These are phyloP conservation scores for Popillia japonica DNA, from an alignment of 1,140 invertebrate genomes.

Conservation along the genomic window DNA sequence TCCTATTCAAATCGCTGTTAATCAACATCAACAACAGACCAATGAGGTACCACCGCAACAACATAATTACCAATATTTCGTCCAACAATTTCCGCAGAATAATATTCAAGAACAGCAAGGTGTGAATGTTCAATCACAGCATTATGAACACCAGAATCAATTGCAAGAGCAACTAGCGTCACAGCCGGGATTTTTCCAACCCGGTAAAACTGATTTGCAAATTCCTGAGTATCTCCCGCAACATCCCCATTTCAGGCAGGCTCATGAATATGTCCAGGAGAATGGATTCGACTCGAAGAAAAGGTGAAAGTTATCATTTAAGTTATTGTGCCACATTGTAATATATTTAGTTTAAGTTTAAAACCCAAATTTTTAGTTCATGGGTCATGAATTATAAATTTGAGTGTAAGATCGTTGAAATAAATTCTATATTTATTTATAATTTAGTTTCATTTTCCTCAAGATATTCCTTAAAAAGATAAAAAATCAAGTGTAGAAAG, in stretches of 20 bases:
- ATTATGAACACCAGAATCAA: neutral
- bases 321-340: neutral
- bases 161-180: neutral
- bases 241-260: conserved; percentile 40
- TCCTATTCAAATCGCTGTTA: conserved; percentile 6
- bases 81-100: conserved; percentile 1
- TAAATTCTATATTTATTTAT: conserved; percentile 18
- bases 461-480: neutral
- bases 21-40: neutral
- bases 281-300: neutral
- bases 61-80: conserved; percentile 22
- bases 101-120: conserved; percentile 28
- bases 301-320: neutral
- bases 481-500: neutral
- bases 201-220: conserved; percentile 41
- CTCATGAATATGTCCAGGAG: neutral
- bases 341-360: too few relatives aligned
- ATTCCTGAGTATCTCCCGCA: conserved; percentile 39
- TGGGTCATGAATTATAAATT: too few relatives aligned
- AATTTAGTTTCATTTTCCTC: neutral
- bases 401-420: too few relatives aligned
- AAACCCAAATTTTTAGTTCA: too few relatives aligned
- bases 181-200: conserved; percentile 25
- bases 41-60: neutral
- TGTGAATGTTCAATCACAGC: neutral